Evolutionary conservation across 2,888 invertebrate genomes (phyloP), one percentile per base, ranked within the genome.

Genomic region (Apocheima hispidaria): DNA sequence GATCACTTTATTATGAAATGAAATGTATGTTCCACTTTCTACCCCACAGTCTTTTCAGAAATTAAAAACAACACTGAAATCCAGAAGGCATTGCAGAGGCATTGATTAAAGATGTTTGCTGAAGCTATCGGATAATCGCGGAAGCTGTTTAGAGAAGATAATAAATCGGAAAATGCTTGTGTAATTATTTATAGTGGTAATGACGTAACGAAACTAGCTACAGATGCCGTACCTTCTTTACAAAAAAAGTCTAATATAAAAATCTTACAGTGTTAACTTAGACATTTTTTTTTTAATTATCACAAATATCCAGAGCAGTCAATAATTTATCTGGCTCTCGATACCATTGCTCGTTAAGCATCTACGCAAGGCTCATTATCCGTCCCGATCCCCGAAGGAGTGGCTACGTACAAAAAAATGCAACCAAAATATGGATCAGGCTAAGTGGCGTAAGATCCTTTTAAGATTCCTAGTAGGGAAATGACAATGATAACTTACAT

Each of bases 81-180:
- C 7, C 28, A 46, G 21, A 35, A 20, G 9, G 41, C n/a, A 60
- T 6, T 12, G 33, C 18, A 5, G 16, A 21, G 26, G 44, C 53
- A 41, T 49, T 20, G 41, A 53, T 35, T 23, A 20, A 35, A 14
- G 2, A 21, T 84, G 85, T 87, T 81, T 82, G 74, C 53, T 6
- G 55, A 55, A 12, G 44, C 20, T 51, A 44, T 76, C 75, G 66
- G 80, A 79, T 84, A 72, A 83, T 82, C 83, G 71, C 64, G 55
- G 57, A 53, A 60, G 44, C 26, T 82, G 81, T 83, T 79, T 81
- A 70, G 50, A 58, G 52, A 72, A 81, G 86, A 60, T 60, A 38
- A 85, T 83, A 79, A 80, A 74, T 77, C 66, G 73, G 70, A 72
- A 73, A 75, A 74, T 61, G 68, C 71, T 68, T 73, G 60, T 69